Base-by-base conservation (phyloP, 2,888 invertebrate species). In the Mellilla xanthometata region DNA sequence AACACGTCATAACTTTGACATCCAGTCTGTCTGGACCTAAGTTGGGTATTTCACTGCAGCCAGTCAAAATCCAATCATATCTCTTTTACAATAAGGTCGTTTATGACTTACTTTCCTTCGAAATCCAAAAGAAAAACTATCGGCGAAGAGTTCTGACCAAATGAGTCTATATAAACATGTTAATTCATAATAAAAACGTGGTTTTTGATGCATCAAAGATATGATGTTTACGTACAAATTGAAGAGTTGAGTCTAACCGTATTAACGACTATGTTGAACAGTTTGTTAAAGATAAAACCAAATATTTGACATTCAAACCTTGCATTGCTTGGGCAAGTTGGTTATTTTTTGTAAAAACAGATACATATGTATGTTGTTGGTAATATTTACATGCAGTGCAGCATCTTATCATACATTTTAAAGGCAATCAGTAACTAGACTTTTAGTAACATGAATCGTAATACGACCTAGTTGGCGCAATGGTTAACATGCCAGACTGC, bases 1-100 rank as follows among this genome's bases (percentile, higher is more conserved):
- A 90, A 90, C 89, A 88, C 89, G 87, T 90, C 88, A 88, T 90
- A 90, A 88, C 85, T 89, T 89, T 89, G 89, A 89, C 87, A 87
- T 87, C 81, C 86, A 84, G 79, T 64, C 74, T 73, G 81, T 61
- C 68, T 77, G 83, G 73, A 80, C 77, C 73, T 80, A 73, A 80
- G 71, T 66, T 65, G 65, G 60, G 58, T 62, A 65, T 65, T 61
- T 57, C 55, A 29, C 30, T 15, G 4, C 28, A 12, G 35, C 46
- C 62, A 9, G 19, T 48, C 56, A 29, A 75, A 63, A 67, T 56
- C 49, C 41, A 53, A 54, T 66, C 60, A 41, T 77, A 59, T 11
- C 3, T 3, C 7, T 11, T 2, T 13, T 2, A 1, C 1, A n/a
- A 34, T 69, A 77, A 57, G 60, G 56, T 35, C 52, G 30, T 61